Evolutionary conservation across 2,888 invertebrate genomes (phyloP).

Genomic region (Spicauda simplicius): DNA sequence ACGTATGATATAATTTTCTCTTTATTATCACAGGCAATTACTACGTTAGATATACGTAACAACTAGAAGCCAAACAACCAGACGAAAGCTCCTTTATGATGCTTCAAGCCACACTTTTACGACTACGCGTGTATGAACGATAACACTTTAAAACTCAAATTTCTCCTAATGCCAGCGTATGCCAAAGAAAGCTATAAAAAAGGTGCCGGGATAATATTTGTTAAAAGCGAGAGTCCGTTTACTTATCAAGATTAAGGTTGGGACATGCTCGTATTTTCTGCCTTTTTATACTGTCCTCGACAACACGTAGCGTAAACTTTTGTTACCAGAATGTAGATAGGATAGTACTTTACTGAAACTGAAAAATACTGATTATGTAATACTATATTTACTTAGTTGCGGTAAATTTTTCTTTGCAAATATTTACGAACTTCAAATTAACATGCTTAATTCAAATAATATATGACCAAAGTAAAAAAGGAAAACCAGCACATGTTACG

Average conservation of each 20-base stretch:
- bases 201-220: slow-evolving; percentile 56
- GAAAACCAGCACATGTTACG: too few relatives aligned
- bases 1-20: too few relatives aligned
- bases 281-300: slow-evolving; percentile 21
- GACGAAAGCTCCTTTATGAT: background rate
- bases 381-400: background rate
- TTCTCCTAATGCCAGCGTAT: slow-evolving; percentile 52
- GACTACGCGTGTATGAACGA: slow-evolving; percentile 48
- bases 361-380: background rate
- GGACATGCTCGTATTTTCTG: slow-evolving; percentile 43
- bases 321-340: slow-evolving; percentile 14
- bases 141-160: slow-evolving; percentile 53
- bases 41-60: background rate
- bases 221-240: slow-evolving; percentile 50
- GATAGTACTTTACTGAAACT: slow-evolving; percentile 1
- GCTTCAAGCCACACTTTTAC: slow-evolving; percentile 6
- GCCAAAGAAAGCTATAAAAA: slow-evolving; percentile 58
- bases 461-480: too few relatives aligned
- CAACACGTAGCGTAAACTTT: slow-evolving; percentile 22
- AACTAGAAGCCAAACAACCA: background rate
- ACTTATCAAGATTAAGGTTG: slow-evolving; percentile 62
- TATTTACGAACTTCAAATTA: too few relatives aligned
- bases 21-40: background rate
- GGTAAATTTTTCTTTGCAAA: too few relatives aligned
- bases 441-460: too few relatives aligned